Percentiles rank a stretch among this genome's conserved stretches.
These are phyloP conservation scores for Stenodera caucasica DNA, from an alignment of 2,888 invertebrate species.

Conservation along the genomic window DNA sequence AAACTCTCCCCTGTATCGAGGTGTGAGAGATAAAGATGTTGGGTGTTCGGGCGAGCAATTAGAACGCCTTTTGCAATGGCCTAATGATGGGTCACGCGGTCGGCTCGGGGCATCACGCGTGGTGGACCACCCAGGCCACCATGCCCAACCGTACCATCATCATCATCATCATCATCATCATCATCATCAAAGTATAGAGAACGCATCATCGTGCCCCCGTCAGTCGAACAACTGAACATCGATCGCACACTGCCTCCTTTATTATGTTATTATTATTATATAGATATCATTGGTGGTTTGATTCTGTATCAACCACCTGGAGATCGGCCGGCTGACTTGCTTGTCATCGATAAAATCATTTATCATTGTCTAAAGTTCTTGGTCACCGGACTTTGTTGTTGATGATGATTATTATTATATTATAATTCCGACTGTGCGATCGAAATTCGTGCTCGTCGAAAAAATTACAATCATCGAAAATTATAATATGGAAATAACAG, in stretches of 20 bases:
- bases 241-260: slow-evolving; percentile 40
- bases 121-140: slow-evolving; percentile 51
- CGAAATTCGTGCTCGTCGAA: not conserved
- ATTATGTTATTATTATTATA: slow-evolving; percentile 53
- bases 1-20: slow-evolving; percentile 32
- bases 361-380: slow-evolving; percentile 27
- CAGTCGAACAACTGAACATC: slow-evolving; percentile 26
- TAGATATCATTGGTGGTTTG: slow-evolving; percentile 50
- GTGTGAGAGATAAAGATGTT: slow-evolving; percentile 54
- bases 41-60: slow-evolving; percentile 55
- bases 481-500: too few relatives aligned
- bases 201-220: slow-evolving; percentile 36
- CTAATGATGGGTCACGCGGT: slow-evolving; percentile 57
- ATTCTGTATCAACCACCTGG: slow-evolving; percentile 49
- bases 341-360: slow-evolving; percentile 36
- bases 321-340: slow-evolving; percentile 46
- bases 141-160: not conserved
- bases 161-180: not conserved
- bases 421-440: not conserved
- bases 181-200: not conserved
- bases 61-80: slow-evolving; percentile 58
- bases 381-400: not conserved
- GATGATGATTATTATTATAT: not conserved
- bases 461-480: not conserved
- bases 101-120: slow-evolving; percentile 52